phyloP scores from a whole-genome alignment of 2,888 invertebrate genomes.

The Drosophila pseudotakahashii region DNA sequence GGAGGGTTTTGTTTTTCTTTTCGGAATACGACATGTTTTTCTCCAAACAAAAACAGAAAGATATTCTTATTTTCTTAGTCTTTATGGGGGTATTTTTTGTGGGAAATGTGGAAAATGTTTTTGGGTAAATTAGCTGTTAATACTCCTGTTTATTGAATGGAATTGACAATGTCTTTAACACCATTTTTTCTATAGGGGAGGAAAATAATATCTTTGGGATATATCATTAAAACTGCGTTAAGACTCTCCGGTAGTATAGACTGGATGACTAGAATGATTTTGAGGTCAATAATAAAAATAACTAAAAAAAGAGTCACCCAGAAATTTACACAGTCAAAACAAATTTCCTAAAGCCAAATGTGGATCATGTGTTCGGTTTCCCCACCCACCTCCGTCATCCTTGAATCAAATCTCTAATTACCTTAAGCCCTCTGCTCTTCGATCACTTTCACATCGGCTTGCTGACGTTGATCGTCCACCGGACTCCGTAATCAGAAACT shows the following conservation, averaged over 20 bases:
- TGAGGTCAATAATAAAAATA: no score
- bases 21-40: conserved; percentile 47
- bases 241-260: no score
- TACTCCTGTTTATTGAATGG: conserved; percentile 25
- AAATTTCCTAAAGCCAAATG: neutral
- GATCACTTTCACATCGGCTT: conserved; percentile 28
- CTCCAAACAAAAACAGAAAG: conserved; percentile 44
- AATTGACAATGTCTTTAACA: conserved; percentile 21
- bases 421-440: conserved; percentile 6
- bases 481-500: conserved; percentile 29
- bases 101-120: conserved; percentile 28
- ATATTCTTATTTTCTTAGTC: conserved; percentile 30
- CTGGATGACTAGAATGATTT: no score
- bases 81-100: conserved; percentile 30
- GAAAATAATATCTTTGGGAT: no score
- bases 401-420: conserved; percentile 3
- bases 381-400: neutral
- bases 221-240: no score
- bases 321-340: neutral
- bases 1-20: conserved; percentile 43
- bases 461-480: conserved; percentile 35
- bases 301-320: neutral
- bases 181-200: neutral
- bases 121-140: conserved; percentile 31
- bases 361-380: neutral